These are phyloP conservation scores for Hoplostethus mediterraneus DNA, from an alignment of 2,797 vertebrate species.

Conservation along the genomic window DNA sequence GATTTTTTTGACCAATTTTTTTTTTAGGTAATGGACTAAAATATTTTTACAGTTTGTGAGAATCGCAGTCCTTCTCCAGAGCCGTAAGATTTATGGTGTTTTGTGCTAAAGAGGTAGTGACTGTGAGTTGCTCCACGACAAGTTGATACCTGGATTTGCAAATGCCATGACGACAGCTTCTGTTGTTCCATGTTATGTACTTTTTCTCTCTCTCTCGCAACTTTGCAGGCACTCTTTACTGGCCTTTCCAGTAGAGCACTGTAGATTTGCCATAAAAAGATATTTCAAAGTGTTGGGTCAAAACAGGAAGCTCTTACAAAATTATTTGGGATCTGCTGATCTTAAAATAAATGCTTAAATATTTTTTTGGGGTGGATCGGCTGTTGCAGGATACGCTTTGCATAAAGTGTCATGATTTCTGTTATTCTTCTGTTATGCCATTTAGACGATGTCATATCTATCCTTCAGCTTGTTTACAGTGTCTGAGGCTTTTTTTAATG, in stretches of 20 bases:
- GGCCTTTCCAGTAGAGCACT: not conserved
- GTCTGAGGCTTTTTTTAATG: conserved; percentile 70
- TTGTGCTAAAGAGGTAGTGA: not conserved
- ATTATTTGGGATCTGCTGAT: conserved; percentile 22
- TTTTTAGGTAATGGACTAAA: too few relatives aligned
- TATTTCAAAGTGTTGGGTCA: not conserved
- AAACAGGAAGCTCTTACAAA: conserved; percentile 16
- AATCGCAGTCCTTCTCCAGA: too few relatives aligned
- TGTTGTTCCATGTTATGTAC: not conserved
- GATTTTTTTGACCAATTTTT: too few relatives aligned
- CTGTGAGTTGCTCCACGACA: not conserved
- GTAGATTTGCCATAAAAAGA: not conserved
- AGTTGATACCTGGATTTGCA: too few relatives aligned
- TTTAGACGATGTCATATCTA: conserved; percentile 71
- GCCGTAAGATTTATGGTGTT: not conserved
- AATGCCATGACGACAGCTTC: not conserved
- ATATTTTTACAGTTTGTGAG: too few relatives aligned
- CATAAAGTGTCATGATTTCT: conserved; percentile 30
- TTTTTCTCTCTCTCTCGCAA: not conserved
- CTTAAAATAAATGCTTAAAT: conserved; percentile 12
- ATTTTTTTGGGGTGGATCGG: conserved; percentile 24
- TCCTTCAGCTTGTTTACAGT: conserved; percentile 66
- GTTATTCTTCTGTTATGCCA: conserved; percentile 43
- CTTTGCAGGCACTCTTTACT: not conserved
- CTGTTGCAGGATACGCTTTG: conserved; percentile 21